phyloP scores from a whole-genome alignment of 1,140 invertebrate genomes.

The Caenorhabditis latens region DNA sequence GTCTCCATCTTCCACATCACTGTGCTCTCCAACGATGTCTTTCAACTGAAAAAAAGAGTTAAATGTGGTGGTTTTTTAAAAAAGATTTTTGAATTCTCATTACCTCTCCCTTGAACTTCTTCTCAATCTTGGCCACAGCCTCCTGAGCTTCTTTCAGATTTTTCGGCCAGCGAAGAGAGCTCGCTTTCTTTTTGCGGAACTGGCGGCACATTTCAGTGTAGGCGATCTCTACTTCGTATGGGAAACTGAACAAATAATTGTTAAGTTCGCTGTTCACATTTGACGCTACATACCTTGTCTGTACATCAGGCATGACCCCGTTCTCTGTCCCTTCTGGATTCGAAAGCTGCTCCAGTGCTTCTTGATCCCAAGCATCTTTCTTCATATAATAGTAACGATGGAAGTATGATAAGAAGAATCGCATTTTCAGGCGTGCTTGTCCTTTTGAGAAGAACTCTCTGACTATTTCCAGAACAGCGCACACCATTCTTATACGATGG shows the following conservation, averaged over 20 bases:
- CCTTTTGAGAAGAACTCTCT: slow-evolving; percentile 60
- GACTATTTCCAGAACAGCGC: slow-evolving; percentile 44
- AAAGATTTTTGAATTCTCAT: too few relatives aligned
- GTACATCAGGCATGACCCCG: background rate
- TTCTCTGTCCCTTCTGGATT: background rate
- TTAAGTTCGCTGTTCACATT: background rate
- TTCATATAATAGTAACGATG: slow-evolving; percentile 62
- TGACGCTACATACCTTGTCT: background rate
- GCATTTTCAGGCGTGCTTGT: slow-evolving; percentile 1
- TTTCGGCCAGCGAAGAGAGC: slow-evolving; percentile 20
- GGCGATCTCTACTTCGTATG: slow-evolving; percentile 57
- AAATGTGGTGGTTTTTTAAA: too few relatives aligned
- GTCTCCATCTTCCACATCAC: slow-evolving; percentile 10
- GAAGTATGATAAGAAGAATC: slow-evolving; percentile 61
- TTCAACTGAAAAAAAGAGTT: background rate
- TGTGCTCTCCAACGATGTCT: slow-evolving; percentile 17
- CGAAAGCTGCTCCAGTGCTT: background rate
- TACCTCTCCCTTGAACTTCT: slow-evolving; percentile 48
- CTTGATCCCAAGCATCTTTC: slow-evolving; percentile 52
- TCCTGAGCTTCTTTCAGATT: slow-evolving; percentile 56
- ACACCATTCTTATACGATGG: slow-evolving; percentile 59
- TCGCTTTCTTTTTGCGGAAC: slow-evolving; percentile 23
- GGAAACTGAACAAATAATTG: slow-evolving; percentile 40
- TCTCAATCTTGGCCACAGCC: slow-evolving; percentile 42
- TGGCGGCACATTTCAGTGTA: background rate